These are phyloP conservation scores for Bovichtus variegatus DNA, from an alignment of 2,797 vertebrate genomes.

Conservation along the genomic window DNA sequence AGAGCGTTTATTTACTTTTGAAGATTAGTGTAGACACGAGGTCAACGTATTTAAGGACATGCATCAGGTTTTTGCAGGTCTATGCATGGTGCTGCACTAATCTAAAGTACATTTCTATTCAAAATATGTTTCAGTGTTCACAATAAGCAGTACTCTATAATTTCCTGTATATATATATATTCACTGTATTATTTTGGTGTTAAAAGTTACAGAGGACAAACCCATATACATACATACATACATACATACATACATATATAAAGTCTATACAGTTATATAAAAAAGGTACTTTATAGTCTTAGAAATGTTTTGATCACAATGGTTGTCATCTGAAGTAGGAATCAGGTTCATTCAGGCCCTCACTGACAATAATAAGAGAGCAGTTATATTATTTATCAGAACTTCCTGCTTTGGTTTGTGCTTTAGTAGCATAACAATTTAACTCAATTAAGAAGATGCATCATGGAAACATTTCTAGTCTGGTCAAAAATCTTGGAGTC, in stretches of 20 bases:
- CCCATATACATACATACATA: too few relatives aligned
- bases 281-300: neutral
- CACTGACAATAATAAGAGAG: neutral
- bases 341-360: neutral
- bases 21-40: conserved; percentile 35
- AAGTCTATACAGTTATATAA: neutral
- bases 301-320: neutral
- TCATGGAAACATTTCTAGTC: neutral
- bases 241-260: too few relatives aligned
- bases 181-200: neutral
- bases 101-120: neutral
- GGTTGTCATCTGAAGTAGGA: neutral
- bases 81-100: neutral
- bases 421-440: neutral
- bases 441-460: neutral
- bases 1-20: conserved; percentile 47
- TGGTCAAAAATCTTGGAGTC: neutral
- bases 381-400: neutral
- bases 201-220: conserved; percentile 29
- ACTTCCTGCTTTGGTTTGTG: neutral
- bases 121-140: conserved; percentile 9
- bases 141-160: neutral
- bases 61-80: conserved; percentile 1
- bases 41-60: conserved; percentile 30
- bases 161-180: conserved; percentile 9